Base-by-base conservation (phyloP, 2,113 vertebrate genomes). In the Scalopus aquaticus region DNA sequence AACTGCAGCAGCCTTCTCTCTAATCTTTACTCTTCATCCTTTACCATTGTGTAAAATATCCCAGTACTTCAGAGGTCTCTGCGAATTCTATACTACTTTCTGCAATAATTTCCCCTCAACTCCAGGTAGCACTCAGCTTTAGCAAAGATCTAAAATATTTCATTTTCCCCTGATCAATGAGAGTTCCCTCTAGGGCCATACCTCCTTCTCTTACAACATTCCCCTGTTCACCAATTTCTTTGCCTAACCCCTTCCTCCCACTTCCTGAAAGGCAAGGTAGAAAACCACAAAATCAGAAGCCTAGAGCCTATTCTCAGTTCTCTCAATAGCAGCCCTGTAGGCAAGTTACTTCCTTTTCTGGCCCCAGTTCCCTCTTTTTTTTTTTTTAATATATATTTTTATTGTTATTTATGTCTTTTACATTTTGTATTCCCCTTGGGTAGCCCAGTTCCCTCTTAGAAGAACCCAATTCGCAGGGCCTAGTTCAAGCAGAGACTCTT, bases 391-490 rank as follows among this genome's bases (percentile, higher is more conserved):
- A n/a, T n/a, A n/a, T n/a, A n/a, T n/a, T n/a, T n/a, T n/a, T n/a
- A n/a, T n/a, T n/a, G n/a, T n/a, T n/a, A n/a, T n/a, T n/a, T n/a
- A n/a, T n/a, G n/a, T n/a, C n/a, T n/a, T n/a, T n/a, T n/a, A n/a
- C n/a, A n/a, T n/a, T n/a, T n/a, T n/a, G n/a, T n/a, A n/a, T n/a
- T n/a, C n/a, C n/a, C n/a, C n/a, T n/a, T n/a, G n/a, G n/a, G n/a
- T n/a, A n/a, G n/a, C n/a, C 76, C 62, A 92, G 76, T 97, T 97
- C 95, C 90, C 84, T 93, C 62, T 96, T 20, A 46, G 39, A 86
- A 86, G 76, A 65, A 80, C 51, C 28, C 67, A 37, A 30, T 70
- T 4, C 44, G 39, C 30, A 60, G 70, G 92, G 88, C 92, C 92
- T 93, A 67, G 58, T 89, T 93, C 73, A 94, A 39, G 51, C 3